A percentile compares a stretch with the other conserved stretches of the same genome.
phyloP scores from a whole-genome alignment of 2,113 vertebrate species.

The Laticauda colubrina region DNA sequence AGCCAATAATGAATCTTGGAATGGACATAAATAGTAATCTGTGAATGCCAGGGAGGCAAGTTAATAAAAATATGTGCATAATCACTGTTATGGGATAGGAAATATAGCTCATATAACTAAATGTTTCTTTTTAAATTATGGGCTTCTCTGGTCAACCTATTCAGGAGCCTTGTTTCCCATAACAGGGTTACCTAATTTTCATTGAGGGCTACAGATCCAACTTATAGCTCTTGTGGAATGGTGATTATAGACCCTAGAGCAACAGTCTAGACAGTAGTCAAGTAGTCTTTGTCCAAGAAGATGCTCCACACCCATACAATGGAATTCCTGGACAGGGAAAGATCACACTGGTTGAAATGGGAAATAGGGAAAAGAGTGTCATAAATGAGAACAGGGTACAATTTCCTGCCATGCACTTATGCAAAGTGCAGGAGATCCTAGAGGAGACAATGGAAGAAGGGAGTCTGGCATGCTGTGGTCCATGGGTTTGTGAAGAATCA shows the following conservation, averaged over 20 bases:
- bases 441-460: background rate
- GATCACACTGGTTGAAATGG: background rate
- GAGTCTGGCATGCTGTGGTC: background rate
- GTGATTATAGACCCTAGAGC: background rate
- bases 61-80: background rate
- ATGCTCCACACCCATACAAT: background rate
- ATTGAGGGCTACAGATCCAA: background rate
- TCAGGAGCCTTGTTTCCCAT: background rate
- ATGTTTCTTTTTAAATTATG: background rate
- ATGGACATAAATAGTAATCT: background rate
- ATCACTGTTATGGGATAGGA: background rate
- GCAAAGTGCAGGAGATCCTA: background rate
- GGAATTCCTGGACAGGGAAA: background rate
- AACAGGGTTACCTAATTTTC: background rate
- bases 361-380: background rate
- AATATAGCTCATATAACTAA: background rate
- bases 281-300: background rate
- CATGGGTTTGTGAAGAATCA: background rate
- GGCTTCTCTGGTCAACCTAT: background rate
- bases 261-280: background rate
- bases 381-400: background rate
- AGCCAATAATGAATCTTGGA: background rate
- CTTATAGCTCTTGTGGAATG: background rate
- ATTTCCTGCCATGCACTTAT: background rate
- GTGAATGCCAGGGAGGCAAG: background rate